Evolutionary conservation across 2,113 vertebrate genomes (phyloP).

Genomic region (Psilopsiagon aurifrons): DNA sequence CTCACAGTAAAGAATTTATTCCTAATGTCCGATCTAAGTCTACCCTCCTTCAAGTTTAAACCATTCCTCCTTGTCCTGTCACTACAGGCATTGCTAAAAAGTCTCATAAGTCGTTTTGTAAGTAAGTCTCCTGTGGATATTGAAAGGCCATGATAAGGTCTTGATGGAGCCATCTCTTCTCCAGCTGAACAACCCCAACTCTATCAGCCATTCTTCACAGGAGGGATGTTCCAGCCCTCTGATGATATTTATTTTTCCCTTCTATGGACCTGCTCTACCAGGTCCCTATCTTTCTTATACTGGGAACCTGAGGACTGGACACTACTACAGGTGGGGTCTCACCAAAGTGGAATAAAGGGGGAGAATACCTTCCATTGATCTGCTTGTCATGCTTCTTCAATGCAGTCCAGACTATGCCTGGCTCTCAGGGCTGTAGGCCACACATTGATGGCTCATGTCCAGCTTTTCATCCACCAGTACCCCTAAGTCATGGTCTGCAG

Average conservation of each 20-base stretch:
- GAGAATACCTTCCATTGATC: rapidly evolving
- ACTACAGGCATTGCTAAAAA: background rate
- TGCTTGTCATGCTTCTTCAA: rapidly evolving
- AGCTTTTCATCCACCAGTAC: background rate
- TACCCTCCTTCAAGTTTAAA: background rate
- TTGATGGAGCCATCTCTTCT: background rate
- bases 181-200: background rate
- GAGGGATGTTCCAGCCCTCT: background rate
- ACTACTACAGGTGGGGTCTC: background rate
- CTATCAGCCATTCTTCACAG: background rate
- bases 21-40: background rate
- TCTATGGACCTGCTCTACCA: background rate
- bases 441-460: rapidly evolving
- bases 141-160: background rate
- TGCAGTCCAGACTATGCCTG: rapidly evolving
- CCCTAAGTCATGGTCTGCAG: background rate
- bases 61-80: background rate
- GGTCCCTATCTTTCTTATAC: background rate
- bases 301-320: background rate
- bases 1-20: background rate
- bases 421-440: background rate
- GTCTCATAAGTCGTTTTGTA: background rate
- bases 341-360: background rate
- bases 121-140: background rate
- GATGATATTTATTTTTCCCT: background rate